Base-by-base conservation (phyloP, 2,113 vertebrate genomes). In the Salminus brasiliensis region DNA sequence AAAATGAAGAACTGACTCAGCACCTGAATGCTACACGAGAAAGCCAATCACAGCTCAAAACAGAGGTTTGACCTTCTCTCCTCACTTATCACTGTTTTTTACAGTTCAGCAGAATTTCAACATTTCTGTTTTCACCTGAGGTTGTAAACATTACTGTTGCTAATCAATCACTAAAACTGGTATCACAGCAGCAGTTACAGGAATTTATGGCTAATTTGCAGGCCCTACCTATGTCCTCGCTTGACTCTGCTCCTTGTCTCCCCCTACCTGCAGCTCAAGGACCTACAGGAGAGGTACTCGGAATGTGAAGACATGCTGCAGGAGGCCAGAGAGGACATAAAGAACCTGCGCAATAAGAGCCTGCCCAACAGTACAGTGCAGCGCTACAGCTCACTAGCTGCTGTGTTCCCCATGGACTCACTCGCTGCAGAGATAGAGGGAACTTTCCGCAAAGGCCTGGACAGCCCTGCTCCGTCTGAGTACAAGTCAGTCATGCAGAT, bases 341-440 rank as follows among this genome's bases (percentile, higher is more conserved):
- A 95, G 91, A 93, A 89, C 87, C 89, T 94, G 78, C 86, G 92
- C 8, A 95, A 94, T 85, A 94, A 93, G 76, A 93, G 85, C 65
- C 83, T 93, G 0, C 94, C 95, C 36, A 92, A 93, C 84, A 93
- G 95, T 87, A 95, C 93, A 0, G 91, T 96, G 83, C 92, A 94
- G 87, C 92, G 91, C 49, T 96, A 94, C 87, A 90, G 92, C 1
- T 83, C 93, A 0, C 71, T 94, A 43, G 90, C 92, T 25, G 88
- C 92, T 0, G 89, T 94, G 0, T 87, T 95, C 59, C 95, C 96
- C 59, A 88, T 96, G 95, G 96, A 96, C 89, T 95, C 94, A 0
- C 89, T 97, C 83, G 95, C 94, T 0, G 94, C 95, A 1, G 96
- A 98, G 90, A 96, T 96, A 63, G 96, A 97, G 78, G 94, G 91